Evolutionary conservation across 2,888 invertebrate species (phyloP), one percentile per base, ranked within the genome.

Genomic region (Epirrhoe alternata): DNA sequence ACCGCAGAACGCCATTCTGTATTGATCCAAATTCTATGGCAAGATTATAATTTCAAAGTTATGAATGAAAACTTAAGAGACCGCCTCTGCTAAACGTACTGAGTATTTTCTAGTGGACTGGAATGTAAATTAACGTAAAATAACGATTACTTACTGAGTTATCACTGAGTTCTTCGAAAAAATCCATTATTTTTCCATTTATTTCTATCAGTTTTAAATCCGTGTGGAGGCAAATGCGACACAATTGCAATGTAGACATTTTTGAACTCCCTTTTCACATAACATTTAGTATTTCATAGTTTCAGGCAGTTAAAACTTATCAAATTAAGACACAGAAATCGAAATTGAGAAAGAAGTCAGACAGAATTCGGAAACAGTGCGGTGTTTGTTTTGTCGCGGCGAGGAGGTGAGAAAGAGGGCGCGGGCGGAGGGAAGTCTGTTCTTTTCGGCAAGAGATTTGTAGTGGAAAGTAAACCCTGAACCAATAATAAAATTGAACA

Each of bases 131-230:
- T 42, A 42, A 12, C 38, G 3, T 42, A 42, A 12, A 42, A 42
- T 0, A 42, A 16, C 47, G 47, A 35, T 49, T 24, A 64, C 71
- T 69, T 55, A 71, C 71, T 5, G 59, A 53, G 8, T 61, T 60
- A 57, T 69, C 61, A 49, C 67, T 69, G 1, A 69, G 67, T 68
- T 69, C 69, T 64, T 68, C 50, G 49, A 57, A 69, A 60, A 69
- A 69, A 31, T 68, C 50, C 6, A 61, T n/a, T 5, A 61, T 47
- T 50, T 47, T 64, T 24, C 65, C 65, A 16, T 49, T 60, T 38
- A 72, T 45, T 55, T 56, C 60, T 16, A 16, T 17, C 52, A 72
- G 42, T 14, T 62, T 64, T 16, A 30, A 42, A 49, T 69, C 66
- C 0, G 68, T 72, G 5, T 62, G 68, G 14, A 72, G 61, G 57